Evolutionary conservation across 2,888 invertebrate genomes (phyloP).

Genomic region (Elysia crispata): DNA sequence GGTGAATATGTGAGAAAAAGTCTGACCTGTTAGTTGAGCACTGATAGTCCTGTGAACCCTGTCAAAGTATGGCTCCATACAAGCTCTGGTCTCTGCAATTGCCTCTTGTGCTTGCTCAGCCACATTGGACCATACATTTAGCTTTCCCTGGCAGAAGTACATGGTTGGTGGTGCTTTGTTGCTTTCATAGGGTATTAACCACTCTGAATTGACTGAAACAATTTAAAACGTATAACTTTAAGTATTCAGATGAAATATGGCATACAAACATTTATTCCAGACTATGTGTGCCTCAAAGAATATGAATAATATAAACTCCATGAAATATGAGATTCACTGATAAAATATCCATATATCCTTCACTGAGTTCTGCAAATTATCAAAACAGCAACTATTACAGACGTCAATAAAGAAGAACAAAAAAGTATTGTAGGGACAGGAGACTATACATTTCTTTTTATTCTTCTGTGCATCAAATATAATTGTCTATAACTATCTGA

Average conservation of each 20-base stretch:
- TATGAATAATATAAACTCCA: too few relatives aligned
- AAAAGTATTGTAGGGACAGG: too few relatives aligned
- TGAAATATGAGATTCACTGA: too few relatives aligned
- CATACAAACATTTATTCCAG: neutral
- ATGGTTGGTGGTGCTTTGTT: constrained; percentile 65
- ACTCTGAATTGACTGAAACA: constrained; percentile 73
- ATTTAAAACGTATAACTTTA: too few relatives aligned
- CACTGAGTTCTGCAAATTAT: too few relatives aligned
- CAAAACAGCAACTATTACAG: too few relatives aligned
- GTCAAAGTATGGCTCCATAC: constrained; percentile 70
- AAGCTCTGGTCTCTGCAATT: constrained; percentile 59
- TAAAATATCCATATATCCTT: too few relatives aligned
- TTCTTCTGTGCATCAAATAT: too few relatives aligned
- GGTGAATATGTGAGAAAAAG: neutral
- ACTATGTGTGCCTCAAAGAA: neutral
- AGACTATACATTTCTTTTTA: too few relatives aligned
- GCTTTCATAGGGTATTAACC: constrained; percentile 65
- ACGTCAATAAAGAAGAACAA: too few relatives aligned
- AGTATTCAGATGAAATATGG: neutral
- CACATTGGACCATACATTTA: constrained; percentile 72
- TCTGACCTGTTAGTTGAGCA: constrained; percentile 71
- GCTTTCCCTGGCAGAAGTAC: constrained; percentile 74
- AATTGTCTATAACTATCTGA: too few relatives aligned
- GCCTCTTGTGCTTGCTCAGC: constrained; percentile 73
- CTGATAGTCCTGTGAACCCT: constrained; percentile 70